Evolutionary conservation across 1,140 invertebrate genomes (phyloP), one percentile per base, ranked within the genome.

Genomic region (Saccostrea glomerata): DNA sequence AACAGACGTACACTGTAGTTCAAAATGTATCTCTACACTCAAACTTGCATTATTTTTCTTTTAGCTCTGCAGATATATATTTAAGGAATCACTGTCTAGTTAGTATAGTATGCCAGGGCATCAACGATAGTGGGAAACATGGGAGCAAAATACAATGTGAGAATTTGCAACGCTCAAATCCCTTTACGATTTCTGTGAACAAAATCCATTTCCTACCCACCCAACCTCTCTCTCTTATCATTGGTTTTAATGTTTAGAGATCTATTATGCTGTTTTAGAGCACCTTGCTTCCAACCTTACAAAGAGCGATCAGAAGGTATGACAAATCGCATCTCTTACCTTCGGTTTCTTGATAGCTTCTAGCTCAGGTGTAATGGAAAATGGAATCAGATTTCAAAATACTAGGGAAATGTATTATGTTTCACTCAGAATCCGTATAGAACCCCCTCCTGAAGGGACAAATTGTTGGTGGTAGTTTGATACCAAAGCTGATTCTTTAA

Each of bases 381-480:
- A 58, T 85, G 84, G 84, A 23, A 63, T 85, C 84, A 58, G 17
- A 85, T 85, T 85, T 85, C 84, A 85, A 30, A 85, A 85, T 56
- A 36, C 55, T 60, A 63, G 60, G 56, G 60, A 36, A 85, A 85
- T 85, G 55, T 55, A 63, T 60, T 40, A 60, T 36, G 54, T 84
- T 77, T 77, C 70, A 84, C 36, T 54, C 54, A 7, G 20, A 20
- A 13, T 84, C 40, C 2, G 54, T 55, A 36, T 84, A 54, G 13
- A n/a, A 23, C 40, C 40, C 30, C 82, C 82, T 84, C 82, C 82
- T 55, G 82, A 40, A 20, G 82, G n/a, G 47, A 55, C 40, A 20
- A 55, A 84, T 84, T 84, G 82, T 84, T 54, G 17, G 17, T 30
- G 70, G 54, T 84, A 55, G 54, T 84, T 47, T 60, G 55, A 85